Conservation (phyloP, 1,140 invertebrate species). For the Pectinophora gossypiella region DNA sequence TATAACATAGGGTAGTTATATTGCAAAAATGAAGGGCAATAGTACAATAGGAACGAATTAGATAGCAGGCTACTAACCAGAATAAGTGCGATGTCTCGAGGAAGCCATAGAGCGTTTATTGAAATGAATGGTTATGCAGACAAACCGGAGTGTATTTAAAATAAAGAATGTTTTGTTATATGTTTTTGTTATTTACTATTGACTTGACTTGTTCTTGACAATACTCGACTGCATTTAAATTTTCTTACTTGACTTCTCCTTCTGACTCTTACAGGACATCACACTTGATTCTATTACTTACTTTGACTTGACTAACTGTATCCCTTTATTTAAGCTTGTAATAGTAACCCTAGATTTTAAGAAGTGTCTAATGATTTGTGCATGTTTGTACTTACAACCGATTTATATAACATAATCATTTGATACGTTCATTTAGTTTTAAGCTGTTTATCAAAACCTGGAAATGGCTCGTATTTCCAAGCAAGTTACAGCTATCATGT, state of each 20-base stretch:
- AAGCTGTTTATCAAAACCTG: not conserved
- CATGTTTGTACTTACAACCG: not conserved
- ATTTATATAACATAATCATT: not conserved
- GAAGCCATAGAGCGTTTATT: slow-evolving; percentile 20
- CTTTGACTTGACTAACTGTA: slow-evolving; percentile 25
- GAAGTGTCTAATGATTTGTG: not conserved
- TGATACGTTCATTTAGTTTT: not conserved
- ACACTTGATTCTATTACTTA: slow-evolving; percentile 41
- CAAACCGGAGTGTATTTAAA: slow-evolving; percentile 40
- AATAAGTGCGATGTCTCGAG: slow-evolving; percentile 67
- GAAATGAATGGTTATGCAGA: slow-evolving; percentile 13
- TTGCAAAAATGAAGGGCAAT: slow-evolving; percentile 13
- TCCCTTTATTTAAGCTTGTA: not conserved
- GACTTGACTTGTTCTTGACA: slow-evolving; percentile 31
- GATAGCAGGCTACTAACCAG: not conserved
- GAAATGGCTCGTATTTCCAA: not conserved
- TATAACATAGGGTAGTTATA: slow-evolving; percentile 14
- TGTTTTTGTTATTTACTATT: slow-evolving; percentile 45
- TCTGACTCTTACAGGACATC: slow-evolving; percentile 49
- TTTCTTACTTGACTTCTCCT: slow-evolving; percentile 27
- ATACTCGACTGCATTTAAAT: not conserved
- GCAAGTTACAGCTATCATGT: too few relatives aligned
- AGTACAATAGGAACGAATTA: not conserved
- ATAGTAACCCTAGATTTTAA: not conserved
- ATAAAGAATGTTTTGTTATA: slow-evolving; percentile 32